Evolutionary conservation across 2,113 vertebrate genomes (phyloP).

Genomic region (Plecturocebus donacophilus): DNA sequence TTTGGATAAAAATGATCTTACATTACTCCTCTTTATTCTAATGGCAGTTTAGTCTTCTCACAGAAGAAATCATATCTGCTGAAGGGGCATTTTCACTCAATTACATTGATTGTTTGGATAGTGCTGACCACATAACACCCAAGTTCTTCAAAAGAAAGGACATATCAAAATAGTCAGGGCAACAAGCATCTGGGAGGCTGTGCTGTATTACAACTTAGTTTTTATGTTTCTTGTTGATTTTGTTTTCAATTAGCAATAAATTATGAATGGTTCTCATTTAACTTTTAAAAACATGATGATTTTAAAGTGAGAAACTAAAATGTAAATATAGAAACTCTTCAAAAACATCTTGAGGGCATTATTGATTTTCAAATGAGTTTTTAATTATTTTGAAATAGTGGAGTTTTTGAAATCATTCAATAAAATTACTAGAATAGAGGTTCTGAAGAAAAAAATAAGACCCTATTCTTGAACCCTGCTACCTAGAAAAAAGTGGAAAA

Average conservation of each 20-base stretch:
- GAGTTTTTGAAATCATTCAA: neutral
- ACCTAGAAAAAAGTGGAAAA: neutral
- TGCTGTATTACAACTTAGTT: conserved; percentile 13
- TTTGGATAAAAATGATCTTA: conserved; percentile 57
- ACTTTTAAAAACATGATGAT: neutral
- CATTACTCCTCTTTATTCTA: conserved; percentile 47
- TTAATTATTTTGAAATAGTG: conserved; percentile 8
- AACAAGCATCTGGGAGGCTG: neutral
- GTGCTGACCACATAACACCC: conserved; percentile 43
- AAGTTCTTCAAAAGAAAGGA: conserved; percentile 31
- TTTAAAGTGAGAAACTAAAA: conserved; percentile 35
- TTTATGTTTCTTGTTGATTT: neutral
- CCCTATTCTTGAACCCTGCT: neutral
- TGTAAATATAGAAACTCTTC: neutral
- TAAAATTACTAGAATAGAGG: neutral
- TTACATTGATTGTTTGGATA: conserved; percentile 58
- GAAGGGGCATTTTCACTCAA: conserved; percentile 48
- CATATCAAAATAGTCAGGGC: neutral
- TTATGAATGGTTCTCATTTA: neutral
- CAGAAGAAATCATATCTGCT: conserved; percentile 55
- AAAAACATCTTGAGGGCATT: neutral
- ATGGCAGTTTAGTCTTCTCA: conserved; percentile 8
- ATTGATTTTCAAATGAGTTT: neutral
- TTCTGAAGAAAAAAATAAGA: neutral
- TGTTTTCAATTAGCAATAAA: conserved; percentile 46